These are phyloP conservation scores for Harmothoe impar DNA, from an alignment of 2,888 invertebrate species.

Conservation along the genomic window DNA sequence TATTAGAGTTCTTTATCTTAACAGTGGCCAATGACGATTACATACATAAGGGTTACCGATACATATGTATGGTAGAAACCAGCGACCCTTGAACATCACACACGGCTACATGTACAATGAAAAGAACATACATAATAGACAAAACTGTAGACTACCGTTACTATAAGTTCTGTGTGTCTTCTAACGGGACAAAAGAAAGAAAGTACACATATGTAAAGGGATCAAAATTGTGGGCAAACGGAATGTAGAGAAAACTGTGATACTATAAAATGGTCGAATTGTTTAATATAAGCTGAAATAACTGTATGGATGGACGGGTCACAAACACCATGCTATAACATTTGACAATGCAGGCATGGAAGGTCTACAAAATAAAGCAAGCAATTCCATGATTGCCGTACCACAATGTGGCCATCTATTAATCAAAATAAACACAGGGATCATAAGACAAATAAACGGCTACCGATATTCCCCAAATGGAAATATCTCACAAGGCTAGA, in stretches of 20 bases:
- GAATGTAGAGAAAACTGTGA: too few relatives aligned
- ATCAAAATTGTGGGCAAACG: too few relatives aligned
- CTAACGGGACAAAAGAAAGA: too few relatives aligned
- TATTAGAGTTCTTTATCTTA: neutral
- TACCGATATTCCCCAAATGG: neutral
- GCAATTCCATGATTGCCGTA: neutral
- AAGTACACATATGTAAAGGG: too few relatives aligned
- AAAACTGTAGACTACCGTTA: too few relatives aligned
- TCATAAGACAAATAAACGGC: neutral
- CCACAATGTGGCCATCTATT: conserved; percentile 8
- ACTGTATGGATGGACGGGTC: neutral
- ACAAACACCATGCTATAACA: conserved; percentile 19
- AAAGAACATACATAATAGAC: too few relatives aligned
- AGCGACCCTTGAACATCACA: too few relatives aligned
- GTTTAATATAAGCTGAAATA: neutral
- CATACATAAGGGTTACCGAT: neutral
- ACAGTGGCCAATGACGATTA: neutral
- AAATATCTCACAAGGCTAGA: conserved; percentile 2
- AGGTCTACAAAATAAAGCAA: conserved; percentile 1
- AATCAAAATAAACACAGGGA: neutral
- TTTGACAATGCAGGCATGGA: neutral
- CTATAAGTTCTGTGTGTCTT: too few relatives aligned
- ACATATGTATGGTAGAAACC: too few relatives aligned
- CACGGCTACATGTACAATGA: too few relatives aligned
- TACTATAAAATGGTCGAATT: neutral